Base-by-base conservation (phyloP, 2,113 vertebrate species). In the Xyrauchen texanus region DNA sequence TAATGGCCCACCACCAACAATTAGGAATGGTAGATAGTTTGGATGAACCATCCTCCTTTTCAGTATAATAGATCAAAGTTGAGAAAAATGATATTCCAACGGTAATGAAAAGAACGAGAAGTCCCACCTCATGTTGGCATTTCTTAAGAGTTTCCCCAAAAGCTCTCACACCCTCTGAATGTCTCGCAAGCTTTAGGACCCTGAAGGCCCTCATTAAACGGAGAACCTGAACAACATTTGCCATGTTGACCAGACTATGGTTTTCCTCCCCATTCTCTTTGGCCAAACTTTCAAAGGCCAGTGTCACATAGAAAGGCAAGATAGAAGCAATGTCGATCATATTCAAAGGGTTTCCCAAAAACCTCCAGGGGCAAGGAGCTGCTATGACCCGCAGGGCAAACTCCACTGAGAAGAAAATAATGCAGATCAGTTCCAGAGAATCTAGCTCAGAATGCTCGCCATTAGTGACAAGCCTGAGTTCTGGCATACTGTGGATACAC, bases 1-100 rank as follows among this genome's bases (percentile, higher is more conserved):
- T 96, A 11, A 97, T 98, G 69, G 96, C 96, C 97, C 97, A 99
- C 97, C 97, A 99, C 96, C 97, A 98, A 84, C 96, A 95, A 49
- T 95, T 86, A 0, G 97, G 97, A 84, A 98, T 96, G 60, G 91
- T 96, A 62, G 92, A 93, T 75, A 98, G 93, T 74, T 94, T 92
- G 0, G 97, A 96, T 0, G 90, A 89, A 1, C 86, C 86, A 1
- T 95, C 94, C 4, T 98, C 97, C 52, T 91, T 96, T 89, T 99
- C 97, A 44, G 94, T 95, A 0, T 93, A 98, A 87, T 96, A 98
- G 72, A 95, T 94, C 21, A 98, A 95, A 64, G 94, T 94, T 0
- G 97, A 98, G 87, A 99, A 98, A 85, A 97, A 92, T 34, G 96
- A 97, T 79, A 98, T 95, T 61, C 97, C 97, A 65, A 99, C 95